Percentiles rank a stretch among this genome's conserved stretches.
Evolutionary conservation across 1,140 invertebrate species (phyloP).

Genomic region (Dolichoris vasculosae): DNA sequence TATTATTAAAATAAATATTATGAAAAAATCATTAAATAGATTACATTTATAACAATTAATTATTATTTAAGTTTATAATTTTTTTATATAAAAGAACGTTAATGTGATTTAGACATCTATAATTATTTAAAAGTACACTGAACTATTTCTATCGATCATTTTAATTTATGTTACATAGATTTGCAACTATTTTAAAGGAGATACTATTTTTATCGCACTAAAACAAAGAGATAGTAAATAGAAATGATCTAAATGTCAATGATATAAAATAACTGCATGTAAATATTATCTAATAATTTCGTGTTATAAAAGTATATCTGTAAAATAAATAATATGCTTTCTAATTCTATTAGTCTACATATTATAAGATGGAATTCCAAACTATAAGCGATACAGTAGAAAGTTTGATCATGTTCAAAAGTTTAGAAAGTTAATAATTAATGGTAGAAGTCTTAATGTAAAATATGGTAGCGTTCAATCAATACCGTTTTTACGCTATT

Average conservation of each 20-base stretch:
- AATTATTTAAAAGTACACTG: background rate
- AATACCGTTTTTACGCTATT: background rate
- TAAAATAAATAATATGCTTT: constrained; percentile 9
- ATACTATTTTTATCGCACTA: background rate
- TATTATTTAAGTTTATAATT: too few relatives aligned
- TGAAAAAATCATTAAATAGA: too few relatives aligned
- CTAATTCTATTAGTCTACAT: background rate
- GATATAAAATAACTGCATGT: background rate
- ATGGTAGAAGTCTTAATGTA: background rate
- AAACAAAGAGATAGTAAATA: background rate
- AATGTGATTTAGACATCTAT: background rate
- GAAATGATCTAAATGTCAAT: background rate
- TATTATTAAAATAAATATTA: too few relatives aligned
- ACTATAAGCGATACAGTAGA: background rate
- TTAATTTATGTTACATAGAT: background rate
- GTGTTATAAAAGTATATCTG: background rate
- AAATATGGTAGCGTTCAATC: background rate
- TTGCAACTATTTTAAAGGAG: background rate
- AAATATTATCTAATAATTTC: background rate
- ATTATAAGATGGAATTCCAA: background rate
- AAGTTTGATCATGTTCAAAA: constrained; percentile 14
- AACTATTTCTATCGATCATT: background rate
- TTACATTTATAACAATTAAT: too few relatives aligned
- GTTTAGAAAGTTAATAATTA: constrained; percentile 21
- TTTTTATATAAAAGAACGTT: too few relatives aligned